Evolutionary conservation across 1,140 invertebrate species (phyloP), one percentile per base, ranked within the genome.

Genomic region (Thalassaphorura encarpata): DNA sequence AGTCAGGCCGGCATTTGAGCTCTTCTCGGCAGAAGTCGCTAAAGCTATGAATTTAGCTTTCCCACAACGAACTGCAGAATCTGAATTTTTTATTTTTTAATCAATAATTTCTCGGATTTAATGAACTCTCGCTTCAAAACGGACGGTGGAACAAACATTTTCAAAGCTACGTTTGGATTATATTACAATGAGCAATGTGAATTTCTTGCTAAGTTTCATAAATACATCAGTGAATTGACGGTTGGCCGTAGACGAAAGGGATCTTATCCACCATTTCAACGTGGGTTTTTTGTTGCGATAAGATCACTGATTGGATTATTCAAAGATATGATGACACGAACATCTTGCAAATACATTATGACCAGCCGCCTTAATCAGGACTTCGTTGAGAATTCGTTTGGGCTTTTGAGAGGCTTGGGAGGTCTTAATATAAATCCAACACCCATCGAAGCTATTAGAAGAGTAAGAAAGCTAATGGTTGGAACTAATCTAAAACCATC

Each of bases 351-450:
- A 41, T 45, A 41, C n/a, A 45, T 54, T n/a, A 29, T 54, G 18
- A 45, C 42, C 11, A 19, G 27, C 5, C 6, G 23, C 2, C 41
- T 45, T 11, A 43, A 31, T 16, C 48, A 57, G 23, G 29, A 49
- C 23, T 51, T 31, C 41, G 16, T 42, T 5, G 39, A 57, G 28
- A 52, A 19, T 41, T 41, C 39, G 13, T 52, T 52, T 26, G 21
- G 50, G 3, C 2, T 41, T 8, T 26, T 15, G 6, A 21, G 50
- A 27, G 50, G 50, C 19, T 39, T 52, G 8, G 39, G 39, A 3
- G 13, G 27, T 21, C 52, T 51, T 18, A 42, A 51, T 19, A 3
- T 39, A 24, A 43, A 49, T 16, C 26, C 36, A 11, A 31, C 5
- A 13, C 8, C 39, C 16, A 18, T 57, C 16, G 26, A 49, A 11